Evolutionary conservation across 2,113 vertebrate genomes (phyloP).

Genomic region (Alligator sinensis): DNA sequence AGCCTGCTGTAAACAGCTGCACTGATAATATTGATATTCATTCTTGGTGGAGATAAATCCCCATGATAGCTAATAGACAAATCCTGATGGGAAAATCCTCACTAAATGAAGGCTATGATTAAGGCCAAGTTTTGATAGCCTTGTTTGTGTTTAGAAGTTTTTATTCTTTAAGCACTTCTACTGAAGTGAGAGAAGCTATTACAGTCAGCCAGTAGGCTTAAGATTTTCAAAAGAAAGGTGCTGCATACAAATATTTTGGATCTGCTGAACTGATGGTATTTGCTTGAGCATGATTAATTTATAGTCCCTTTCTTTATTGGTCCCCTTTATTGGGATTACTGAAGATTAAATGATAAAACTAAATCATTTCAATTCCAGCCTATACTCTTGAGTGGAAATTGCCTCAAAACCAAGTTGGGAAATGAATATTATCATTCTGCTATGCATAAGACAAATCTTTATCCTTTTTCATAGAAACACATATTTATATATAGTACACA

Average conservation of each 20-base stretch:
- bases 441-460: background rate
- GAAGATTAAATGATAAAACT: background rate
- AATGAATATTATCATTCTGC: background rate
- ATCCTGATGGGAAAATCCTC: background rate
- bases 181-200: background rate
- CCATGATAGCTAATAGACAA: background rate
- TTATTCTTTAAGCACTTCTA: background rate
- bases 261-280: background rate
- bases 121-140: background rate
- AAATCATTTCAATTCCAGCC: background rate
- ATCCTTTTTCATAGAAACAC: background rate
- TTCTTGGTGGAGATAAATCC: background rate
- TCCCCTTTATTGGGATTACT: background rate
- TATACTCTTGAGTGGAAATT: background rate
- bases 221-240: background rate
- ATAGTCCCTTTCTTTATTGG: background rate
- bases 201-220: background rate
- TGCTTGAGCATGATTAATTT: background rate
- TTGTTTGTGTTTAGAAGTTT: background rate
- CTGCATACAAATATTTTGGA: background rate
- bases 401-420: background rate
- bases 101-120: background rate
- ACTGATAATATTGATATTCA: background rate
- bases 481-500: background rate
- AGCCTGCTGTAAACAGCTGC: background rate